Conservation (phyloP, 2,113 vertebrate species). For the Setophaga coronata region DNA sequence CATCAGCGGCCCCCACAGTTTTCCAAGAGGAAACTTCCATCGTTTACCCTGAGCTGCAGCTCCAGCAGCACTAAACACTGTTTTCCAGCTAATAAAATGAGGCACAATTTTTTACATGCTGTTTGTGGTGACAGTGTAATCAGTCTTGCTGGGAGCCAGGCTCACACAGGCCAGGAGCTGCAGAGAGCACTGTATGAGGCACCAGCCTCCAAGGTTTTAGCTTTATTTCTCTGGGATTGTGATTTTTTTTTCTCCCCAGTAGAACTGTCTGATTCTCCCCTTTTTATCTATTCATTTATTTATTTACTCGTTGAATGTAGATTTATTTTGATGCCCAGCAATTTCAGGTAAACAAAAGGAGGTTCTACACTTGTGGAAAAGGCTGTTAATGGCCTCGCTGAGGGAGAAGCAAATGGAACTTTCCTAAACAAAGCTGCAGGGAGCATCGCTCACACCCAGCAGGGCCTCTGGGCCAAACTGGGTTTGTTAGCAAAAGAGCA, state of each 20-base stretch:
- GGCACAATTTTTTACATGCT: slow-evolving; percentile 41
- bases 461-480: slow-evolving; percentile 35
- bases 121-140: slow-evolving; percentile 47
- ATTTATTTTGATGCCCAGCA: slow-evolving; percentile 46
- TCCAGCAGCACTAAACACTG: slow-evolving; percentile 46
- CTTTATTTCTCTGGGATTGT: neutral
- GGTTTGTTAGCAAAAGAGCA: slow-evolving; percentile 22
- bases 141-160: slow-evolving; percentile 6
- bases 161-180: neutral
- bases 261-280: neutral
- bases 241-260: neutral
- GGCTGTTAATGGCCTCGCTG: slow-evolving; percentile 30
- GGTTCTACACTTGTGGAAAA: slow-evolving; percentile 8
- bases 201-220: neutral
- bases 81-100: slow-evolving; percentile 45
- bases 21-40: slow-evolving; percentile 50
- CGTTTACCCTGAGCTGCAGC: neutral
- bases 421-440: slow-evolving; percentile 39
- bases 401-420: slow-evolving; percentile 51
- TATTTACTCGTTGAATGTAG: slow-evolving; percentile 34
- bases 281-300: slow-evolving; percentile 18
- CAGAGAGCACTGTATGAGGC: neutral
- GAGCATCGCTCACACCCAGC: slow-evolving; percentile 56
- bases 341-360: slow-evolving; percentile 63
- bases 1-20: neutral